phyloP scores from a whole-genome alignment of 1,140 invertebrate species.

The Drosophila erecta region DNA sequence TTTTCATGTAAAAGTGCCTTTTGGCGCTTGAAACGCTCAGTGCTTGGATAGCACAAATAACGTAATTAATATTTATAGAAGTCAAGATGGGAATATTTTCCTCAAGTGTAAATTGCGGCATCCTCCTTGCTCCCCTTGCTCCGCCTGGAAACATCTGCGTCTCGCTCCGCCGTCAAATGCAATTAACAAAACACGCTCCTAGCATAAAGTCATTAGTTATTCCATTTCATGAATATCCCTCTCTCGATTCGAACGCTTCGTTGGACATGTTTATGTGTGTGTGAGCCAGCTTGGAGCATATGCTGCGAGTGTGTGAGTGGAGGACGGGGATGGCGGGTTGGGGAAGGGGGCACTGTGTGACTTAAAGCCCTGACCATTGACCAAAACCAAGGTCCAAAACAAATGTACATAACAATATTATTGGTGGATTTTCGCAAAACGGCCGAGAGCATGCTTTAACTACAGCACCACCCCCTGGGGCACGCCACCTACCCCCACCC shows the following conservation, averaged over 20 bases:
- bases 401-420: slow-evolving; percentile 66
- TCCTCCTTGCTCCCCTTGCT: neutral
- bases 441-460: slow-evolving; percentile 36
- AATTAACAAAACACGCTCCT: slow-evolving; percentile 82
- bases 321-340: neutral
- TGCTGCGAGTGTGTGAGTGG: slow-evolving; percentile 35
- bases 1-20: too few relatives aligned
- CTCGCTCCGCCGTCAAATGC: slow-evolving; percentile 68
- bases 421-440: slow-evolving; percentile 70
- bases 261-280: slow-evolving; percentile 45
- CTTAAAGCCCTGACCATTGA: slow-evolving; percentile 46
- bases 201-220: slow-evolving; percentile 83
- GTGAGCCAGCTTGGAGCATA: slow-evolving; percentile 63
- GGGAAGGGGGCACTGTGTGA: neutral
- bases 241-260: slow-evolving; percentile 68
- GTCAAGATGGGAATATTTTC: neutral
- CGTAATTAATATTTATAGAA: too few relatives aligned
- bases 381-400: slow-evolving; percentile 38
- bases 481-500: neutral
- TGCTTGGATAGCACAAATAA: neutral
- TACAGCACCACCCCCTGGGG: neutral
- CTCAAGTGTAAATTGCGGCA: slow-evolving; percentile 1
- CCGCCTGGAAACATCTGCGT: slow-evolving; percentile 1
- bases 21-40: neutral
- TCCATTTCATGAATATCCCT: slow-evolving; percentile 79